Evolutionary conservation across 2,888 invertebrate genomes (phyloP), one percentile per base, ranked within the genome.

Genomic region (Aporophyla lueneburgensis): DNA sequence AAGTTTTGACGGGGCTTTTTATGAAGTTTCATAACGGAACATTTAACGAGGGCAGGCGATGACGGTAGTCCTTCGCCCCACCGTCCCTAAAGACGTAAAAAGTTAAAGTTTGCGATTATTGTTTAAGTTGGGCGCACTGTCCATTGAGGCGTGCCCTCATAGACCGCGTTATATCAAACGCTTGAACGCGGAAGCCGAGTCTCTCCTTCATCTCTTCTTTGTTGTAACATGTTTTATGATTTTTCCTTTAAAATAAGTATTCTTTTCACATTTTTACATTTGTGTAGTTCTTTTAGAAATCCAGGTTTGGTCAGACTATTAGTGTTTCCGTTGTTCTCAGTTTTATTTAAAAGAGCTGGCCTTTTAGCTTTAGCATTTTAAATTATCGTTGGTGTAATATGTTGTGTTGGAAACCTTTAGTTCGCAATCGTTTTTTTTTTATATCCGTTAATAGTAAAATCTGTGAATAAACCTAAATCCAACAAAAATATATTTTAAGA

Each of bases 1-100:
- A 91, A 89, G 86, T 89, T 91, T 88, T 86, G 87, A 87, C 90
- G 86, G 86, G 80, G 74, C 84, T 83, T 88, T 90, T 89, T 88
- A 88, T 87, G 86, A 89, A 89, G 83, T 89, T 87, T 86, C 86
- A 88, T 88, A 87, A 86, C 87, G 74, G 87, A 88, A 89, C 86
- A 89, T 89, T 89, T 89, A 89, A 89, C 90, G 85, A 89, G 85
- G 86, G 81, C 81, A 73, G 85, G 76, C 85, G 82, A 85, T 81
- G 87, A 86, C 80, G 86, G 82, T 77, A 53, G 80, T 51, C 75
- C 78, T 74, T 76, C 72, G 75, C 70, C 68, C 71, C 80, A 63
- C 69, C 76, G 71, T 76, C 84, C 82, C 78, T 85, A 74, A 86
- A 84, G 83, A 86, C 84, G 88, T 88, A 86, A 88, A 87, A 87